Evolutionary conservation across 2,888 invertebrate species (phyloP).

Genomic region (Leucoptera coffeella): DNA sequence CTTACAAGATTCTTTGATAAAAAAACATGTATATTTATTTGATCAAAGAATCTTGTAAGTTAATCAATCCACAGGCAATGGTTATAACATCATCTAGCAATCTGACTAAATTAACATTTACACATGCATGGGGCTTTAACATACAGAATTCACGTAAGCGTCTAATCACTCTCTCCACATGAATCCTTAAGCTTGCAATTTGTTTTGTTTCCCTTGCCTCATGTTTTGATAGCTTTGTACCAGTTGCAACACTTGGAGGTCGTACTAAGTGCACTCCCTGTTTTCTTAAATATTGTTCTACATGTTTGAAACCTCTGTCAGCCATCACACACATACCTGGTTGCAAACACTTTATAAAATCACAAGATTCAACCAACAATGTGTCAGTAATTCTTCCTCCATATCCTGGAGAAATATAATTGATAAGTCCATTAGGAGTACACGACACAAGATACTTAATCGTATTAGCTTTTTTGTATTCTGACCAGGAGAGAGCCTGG

Average conservation of each 20-base stretch:
- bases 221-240: conserved; percentile 1
- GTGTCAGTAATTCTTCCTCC: conserved; percentile 2
- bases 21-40: conserved; percentile 5
- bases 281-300: conserved; percentile 1
- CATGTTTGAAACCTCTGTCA: conserved; percentile 4
- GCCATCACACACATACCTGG: conserved; percentile 1
- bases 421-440: conserved; percentile 3
- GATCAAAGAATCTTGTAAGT: conserved; percentile 9
- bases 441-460: conserved; percentile 2
- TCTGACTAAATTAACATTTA: conserved; percentile 2
- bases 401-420: conserved; percentile 3
- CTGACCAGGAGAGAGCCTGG: conserved; percentile 4
- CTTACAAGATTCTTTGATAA: no score
- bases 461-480: conserved; percentile 3
- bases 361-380: conserved; percentile 1
- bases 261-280: not conserved
- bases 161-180: conserved; percentile 4
- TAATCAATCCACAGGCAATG: conserved; percentile 10
- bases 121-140: conserved; percentile 3
- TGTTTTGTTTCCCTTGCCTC: conserved; percentile 3
- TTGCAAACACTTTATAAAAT: conserved; percentile 2
- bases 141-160: conserved; percentile 4
- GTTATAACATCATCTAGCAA: conserved; percentile 9
- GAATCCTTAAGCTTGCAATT: conserved; percentile 4
- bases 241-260: conserved; percentile 3